Evolutionary conservation across 2,113 vertebrate species (phyloP), one percentile per base, ranked within the genome.

Genomic region (Hirundichthys speculiger): DNA sequence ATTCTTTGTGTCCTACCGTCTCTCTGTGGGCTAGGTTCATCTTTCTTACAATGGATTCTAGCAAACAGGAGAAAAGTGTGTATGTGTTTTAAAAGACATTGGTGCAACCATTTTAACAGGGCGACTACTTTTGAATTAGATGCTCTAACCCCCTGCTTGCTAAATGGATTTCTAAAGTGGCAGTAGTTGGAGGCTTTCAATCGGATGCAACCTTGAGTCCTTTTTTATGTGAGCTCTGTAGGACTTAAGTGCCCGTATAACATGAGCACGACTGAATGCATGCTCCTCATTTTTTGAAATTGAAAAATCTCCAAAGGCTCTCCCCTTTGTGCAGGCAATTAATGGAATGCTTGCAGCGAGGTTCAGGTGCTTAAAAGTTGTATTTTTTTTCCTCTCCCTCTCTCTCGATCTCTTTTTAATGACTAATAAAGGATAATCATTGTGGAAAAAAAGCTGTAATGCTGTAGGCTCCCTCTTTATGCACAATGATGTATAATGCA

Each of bases 231-330:
- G 84, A 90, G 87, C 89, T 92, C 90, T 92, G 91, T 93, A 88
- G 87, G 89, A 91, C 93, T 93, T 93, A 93, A 94, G 92, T 93
- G 91, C 87, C 78, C 77, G 89, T 92, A 91, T 92, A 91, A 91
- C 92, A 91, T 92, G 89, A 89, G 89, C 82, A 80, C 83, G 76
- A 78, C 89, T 93, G 92, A 93, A 93, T 94, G 86, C 88, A 87
- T 88, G 89, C 88, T 89, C 89, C 84, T 90, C 88, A 84, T 89
- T 91, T 90, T 89, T 88, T 89, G 60, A 92, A 93, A 92, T 92
- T 89, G 91, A 93, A 93, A 93, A 93, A 91, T 90, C 88, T 89
- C 89, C 85, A 83, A 91, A 92, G 90, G 89, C 88, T 89, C 86
- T 80, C 70, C 78, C 88, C 75, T 92, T 93, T 94, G 92, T 93